Conservation (phyloP, 2,888 invertebrate species). For the Tetranychus piercei region DNA sequence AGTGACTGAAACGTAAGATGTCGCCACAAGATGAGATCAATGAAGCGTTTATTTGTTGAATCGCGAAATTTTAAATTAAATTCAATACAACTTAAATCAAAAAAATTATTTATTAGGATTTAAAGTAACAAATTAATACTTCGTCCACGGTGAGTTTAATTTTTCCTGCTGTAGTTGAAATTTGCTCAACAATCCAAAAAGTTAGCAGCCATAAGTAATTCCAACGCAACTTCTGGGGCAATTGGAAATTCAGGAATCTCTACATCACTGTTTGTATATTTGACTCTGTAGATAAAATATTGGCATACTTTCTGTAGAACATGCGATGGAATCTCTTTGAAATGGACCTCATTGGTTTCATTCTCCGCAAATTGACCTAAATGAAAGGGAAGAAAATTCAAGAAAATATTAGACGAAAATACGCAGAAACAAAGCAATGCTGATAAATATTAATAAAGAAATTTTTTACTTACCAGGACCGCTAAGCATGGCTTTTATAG, state of each 20-base stretch:
- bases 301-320: slow-evolving; percentile 97
- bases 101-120: too few relatives aligned
- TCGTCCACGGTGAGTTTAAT: too few relatives aligned
- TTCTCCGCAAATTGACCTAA: slow-evolving; percentile 86
- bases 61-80: too few relatives aligned
- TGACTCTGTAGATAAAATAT: slow-evolving; percentile 98
- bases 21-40: too few relatives aligned
- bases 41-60: too few relatives aligned
- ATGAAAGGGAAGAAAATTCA: neutral
- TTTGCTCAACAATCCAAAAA: slow-evolving; percentile 81
- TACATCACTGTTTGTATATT: slow-evolving; percentile 94
- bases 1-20: too few relatives aligned
- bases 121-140: too few relatives aligned
- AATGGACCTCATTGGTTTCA: slow-evolving; percentile 97
- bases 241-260: slow-evolving; percentile 99
- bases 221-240: slow-evolving; percentile 91
- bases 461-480: slow-evolving; percentile 62
- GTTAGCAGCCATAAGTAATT: slow-evolving; percentile 96
- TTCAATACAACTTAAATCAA: too few relatives aligned
- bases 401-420: neutral
- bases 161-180: too few relatives aligned
- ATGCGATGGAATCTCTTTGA: slow-evolving; percentile 97
- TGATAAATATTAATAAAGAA: neutral
- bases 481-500: slow-evolving; percentile 94
- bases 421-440: neutral